These are phyloP conservation scores for Psophia crepitans DNA, from an alignment of 2,113 vertebrate species.

Conservation along the genomic window DNA sequence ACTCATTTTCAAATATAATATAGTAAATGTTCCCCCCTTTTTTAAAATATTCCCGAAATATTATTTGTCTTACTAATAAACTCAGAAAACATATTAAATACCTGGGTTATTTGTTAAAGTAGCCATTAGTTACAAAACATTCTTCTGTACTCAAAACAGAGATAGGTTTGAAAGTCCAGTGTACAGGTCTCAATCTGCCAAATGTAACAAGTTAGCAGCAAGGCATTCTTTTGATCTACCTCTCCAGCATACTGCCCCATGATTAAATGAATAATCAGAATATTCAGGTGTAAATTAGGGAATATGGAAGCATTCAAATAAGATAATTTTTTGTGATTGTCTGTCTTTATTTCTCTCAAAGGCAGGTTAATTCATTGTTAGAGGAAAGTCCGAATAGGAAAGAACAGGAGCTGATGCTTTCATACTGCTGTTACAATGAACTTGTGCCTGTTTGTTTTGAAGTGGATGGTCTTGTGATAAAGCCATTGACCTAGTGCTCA, in stretches of 20 bases:
- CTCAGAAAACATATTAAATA: not conserved
- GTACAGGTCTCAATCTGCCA: not conserved
- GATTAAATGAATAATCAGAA: not conserved
- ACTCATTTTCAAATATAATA: not conserved
- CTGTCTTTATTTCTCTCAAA: not conserved
- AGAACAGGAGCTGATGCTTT: not conserved
- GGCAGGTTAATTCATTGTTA: not conserved
- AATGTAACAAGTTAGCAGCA: not conserved
- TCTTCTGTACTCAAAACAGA: not conserved
- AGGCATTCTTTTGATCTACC: rapidly evolving
- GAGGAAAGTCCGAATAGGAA: not conserved
- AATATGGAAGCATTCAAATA: not conserved
- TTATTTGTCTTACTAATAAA: not conserved
- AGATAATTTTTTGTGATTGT: not conserved
- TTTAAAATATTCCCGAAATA: not conserved
- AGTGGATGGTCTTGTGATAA: not conserved
- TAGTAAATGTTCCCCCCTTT: not conserved
- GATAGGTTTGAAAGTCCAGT: not conserved
- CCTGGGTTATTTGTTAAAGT: not conserved
- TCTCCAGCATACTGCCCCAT: not conserved
- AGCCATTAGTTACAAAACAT: not conserved
- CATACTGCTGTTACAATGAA: not conserved
- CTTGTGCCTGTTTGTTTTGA: not conserved
- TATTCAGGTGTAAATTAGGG: not conserved
- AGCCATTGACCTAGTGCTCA: not conserved